A percentile compares a stretch with the other conserved stretches of the same genome.
These are phyloP conservation scores for Eupithecia dodoneata DNA, from an alignment of 2,888 invertebrate genomes.

Conservation along the genomic window DNA sequence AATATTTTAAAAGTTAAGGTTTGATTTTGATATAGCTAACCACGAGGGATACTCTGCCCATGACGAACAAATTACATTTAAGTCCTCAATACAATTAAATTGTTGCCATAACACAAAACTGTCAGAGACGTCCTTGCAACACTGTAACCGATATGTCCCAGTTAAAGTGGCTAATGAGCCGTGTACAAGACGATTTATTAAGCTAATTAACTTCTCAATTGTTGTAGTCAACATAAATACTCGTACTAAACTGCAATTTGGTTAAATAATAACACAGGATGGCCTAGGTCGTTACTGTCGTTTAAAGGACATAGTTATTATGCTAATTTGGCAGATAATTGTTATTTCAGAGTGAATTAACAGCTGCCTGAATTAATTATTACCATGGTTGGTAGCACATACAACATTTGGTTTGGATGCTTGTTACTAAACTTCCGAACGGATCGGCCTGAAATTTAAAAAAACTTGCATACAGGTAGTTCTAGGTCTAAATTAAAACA, in stretches of 20 bases:
- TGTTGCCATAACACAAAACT: background rate
- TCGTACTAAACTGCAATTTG: slow-evolving; percentile 2
- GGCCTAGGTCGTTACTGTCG: background rate
- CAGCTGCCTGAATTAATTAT: no score
- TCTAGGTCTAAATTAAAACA: no score
- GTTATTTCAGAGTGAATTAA: slow-evolving; percentile 12
- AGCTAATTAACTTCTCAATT: slow-evolving; percentile 48
- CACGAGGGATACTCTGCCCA: no score
- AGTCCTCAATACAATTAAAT: background rate
- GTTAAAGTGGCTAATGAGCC: slow-evolving; percentile 52
- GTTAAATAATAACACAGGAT: slow-evolving; percentile 8
- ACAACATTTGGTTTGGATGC: no score
- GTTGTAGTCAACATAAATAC: slow-evolving; percentile 17
- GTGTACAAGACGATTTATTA: slow-evolving; percentile 50
- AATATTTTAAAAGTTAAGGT: no score
- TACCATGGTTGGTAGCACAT: no score
- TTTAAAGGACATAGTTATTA: slow-evolving; percentile 3
- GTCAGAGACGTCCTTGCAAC: background rate
- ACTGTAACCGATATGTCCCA: slow-evolving; percentile 33
- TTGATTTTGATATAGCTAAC: no score
- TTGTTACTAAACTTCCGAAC: no score
- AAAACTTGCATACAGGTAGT: no score
- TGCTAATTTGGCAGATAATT: background rate
- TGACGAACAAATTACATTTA: no score
- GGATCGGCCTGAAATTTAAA: no score